phyloP scores from a whole-genome alignment of 2,113 vertebrate genomes.

The Felis catus region F.catus_Fca126_mat1.0 CM031415.1:103048001-103048500 shows the following conservation, averaged over 20 bases:
- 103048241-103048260: not conserved
- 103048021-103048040: fast-evolving
- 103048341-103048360: not conserved
- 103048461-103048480: not conserved
- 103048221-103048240: not conserved
- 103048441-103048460: not conserved
- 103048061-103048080: not conserved
- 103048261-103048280: not conserved
- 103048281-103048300: not conserved
- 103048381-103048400: not conserved
- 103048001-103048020: no score
- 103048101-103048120: not conserved
- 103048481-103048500: not conserved
- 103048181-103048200: not conserved
- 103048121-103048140: not conserved
- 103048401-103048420: not conserved
- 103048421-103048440: not conserved
- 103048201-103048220: not conserved
- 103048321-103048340: not conserved
- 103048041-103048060: no score
- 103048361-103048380: not conserved
- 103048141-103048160: not conserved
- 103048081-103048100: not conserved
- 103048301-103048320: not conserved
- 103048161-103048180: not conserved